Conservation (phyloP, 92 coral and sea anemone species). For the Epizoanthus ramosus region DNA sequence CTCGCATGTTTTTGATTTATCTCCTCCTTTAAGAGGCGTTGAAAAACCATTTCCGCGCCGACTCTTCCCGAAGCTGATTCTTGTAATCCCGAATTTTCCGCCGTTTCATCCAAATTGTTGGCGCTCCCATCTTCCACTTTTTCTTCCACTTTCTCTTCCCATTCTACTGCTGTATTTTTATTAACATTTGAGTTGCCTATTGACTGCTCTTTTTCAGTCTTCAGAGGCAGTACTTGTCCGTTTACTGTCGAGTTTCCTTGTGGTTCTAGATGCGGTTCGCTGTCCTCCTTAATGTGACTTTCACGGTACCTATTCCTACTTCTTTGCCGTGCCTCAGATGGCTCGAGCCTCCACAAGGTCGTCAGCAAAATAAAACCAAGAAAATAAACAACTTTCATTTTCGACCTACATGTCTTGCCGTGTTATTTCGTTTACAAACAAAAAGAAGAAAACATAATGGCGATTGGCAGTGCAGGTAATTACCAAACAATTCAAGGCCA, state of each 20-base stretch:
- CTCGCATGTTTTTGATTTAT: background rate
- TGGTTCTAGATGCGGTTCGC: background rate
- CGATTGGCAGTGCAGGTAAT: constrained; percentile 16
- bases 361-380: constrained; percentile 14
- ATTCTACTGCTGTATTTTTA: background rate
- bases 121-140: constrained; percentile 10
- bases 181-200: background rate
- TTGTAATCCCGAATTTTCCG: background rate
- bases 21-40: background rate
- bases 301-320: background rate
- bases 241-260: background rate
- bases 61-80: background rate
- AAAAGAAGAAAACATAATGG: background rate
- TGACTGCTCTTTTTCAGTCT: background rate
- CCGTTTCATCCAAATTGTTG: constrained; percentile 1
- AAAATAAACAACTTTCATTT: constrained; percentile 21
- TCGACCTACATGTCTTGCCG: constrained; percentile 33
- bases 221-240: background rate
- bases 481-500: constrained; percentile 28
- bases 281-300: background rate
- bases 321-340: background rate
- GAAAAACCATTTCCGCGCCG: background rate
- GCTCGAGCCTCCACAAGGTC: background rate
- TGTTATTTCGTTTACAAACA: constrained; percentile 27
- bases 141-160: background rate